phyloP scores from a whole-genome alignment of 2,888 invertebrate species.

The Parnassius mnemosyne region DNA sequence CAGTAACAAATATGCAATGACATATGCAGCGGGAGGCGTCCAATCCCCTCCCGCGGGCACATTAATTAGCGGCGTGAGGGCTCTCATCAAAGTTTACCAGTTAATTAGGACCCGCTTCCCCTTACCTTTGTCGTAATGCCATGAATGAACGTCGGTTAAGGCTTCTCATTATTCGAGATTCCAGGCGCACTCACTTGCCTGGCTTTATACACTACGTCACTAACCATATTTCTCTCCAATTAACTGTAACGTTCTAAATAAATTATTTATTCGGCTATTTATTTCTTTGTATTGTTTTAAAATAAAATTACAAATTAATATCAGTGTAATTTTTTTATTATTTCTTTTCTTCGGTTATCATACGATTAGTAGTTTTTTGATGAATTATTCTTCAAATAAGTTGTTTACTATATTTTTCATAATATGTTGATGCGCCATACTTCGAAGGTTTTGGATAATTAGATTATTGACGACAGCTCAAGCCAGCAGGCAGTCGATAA shows the following conservation, averaged over 20 bases:
- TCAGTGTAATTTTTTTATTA: no score
- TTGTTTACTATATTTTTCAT: no score
- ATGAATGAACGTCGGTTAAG: constrained; percentile 67
- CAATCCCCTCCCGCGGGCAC: constrained; percentile 65
- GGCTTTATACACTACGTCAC: constrained; percentile 19
- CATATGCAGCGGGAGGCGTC: constrained; percentile 43
- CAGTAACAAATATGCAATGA: constrained; percentile 38
- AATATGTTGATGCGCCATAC: no score
- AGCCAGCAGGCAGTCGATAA: no score
- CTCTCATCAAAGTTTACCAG: constrained; percentile 79
- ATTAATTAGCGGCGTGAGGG: constrained; percentile 73
- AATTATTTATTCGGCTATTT: constrained; percentile 3
- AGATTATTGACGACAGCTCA: no score
- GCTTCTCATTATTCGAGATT: constrained; percentile 57
- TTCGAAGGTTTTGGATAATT: no score
- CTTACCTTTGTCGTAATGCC: constrained; percentile 69
- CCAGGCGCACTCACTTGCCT: constrained; percentile 12
- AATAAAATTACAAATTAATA: neutral
- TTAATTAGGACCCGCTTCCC: constrained; percentile 75
- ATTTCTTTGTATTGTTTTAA: neutral
- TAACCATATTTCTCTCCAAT: constrained; percentile 13
- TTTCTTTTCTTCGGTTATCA: no score
- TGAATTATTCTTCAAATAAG: no score
- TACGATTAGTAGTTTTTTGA: no score
- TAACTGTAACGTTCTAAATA: constrained; percentile 6